phyloP scores from a whole-genome alignment of 2,113 vertebrate species.

The Theristicus caerulescens region DNA sequence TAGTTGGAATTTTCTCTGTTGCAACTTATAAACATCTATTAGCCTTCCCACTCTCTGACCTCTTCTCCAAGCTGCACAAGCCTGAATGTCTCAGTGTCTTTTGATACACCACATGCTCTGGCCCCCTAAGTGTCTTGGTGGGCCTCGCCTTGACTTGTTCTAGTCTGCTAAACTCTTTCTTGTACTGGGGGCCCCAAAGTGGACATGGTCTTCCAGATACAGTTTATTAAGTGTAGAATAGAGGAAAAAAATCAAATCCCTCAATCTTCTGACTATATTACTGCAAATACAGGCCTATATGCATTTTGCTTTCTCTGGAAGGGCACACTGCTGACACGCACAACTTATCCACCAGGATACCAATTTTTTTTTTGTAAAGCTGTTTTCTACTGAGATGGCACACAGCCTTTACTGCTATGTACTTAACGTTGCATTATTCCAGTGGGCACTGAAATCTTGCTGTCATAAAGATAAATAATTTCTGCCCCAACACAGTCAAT shows the following conservation, averaged over 20 bases:
- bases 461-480: not conserved
- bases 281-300: not conserved
- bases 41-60: not conserved
- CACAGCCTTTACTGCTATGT: not conserved
- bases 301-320: not conserved
- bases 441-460: not conserved
- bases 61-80: not conserved
- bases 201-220: not conserved
- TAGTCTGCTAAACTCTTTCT: not conserved
- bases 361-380: not conserved
- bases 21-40: not conserved
- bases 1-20: not conserved
- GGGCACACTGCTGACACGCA: not conserved
- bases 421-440: not conserved
- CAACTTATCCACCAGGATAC: not conserved
- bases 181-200: not conserved
- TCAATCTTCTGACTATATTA: not conserved
- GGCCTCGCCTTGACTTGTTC: not conserved
- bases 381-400: not conserved
- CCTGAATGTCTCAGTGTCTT: not conserved
- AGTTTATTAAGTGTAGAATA: not conserved
- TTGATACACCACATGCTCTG: not conserved
- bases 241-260: not conserved
- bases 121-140: not conserved
- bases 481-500: fast-evolving